phyloP scores from a whole-genome alignment of 2,888 invertebrate genomes.

The Drosophila limbata region DNA sequence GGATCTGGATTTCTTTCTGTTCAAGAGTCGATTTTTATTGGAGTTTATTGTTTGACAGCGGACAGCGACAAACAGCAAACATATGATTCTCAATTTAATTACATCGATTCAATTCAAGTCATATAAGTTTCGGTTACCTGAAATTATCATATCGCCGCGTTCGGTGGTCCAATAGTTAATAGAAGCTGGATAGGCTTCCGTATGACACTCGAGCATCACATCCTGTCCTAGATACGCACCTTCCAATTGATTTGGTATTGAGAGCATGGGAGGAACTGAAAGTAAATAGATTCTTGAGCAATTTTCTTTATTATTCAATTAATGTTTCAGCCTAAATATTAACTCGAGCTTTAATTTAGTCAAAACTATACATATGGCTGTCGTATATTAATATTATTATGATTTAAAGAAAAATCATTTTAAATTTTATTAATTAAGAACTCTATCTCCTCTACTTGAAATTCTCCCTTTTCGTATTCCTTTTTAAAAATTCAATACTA shows the following conservation, averaged over 20 bases:
- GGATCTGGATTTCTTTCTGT: neutral
- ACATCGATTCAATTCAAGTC: constrained; percentile 5
- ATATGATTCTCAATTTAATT: neutral
- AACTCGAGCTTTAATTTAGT: neutral
- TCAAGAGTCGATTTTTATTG: constrained; percentile 14
- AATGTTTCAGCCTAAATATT: neutral
- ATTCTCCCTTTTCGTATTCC: too few species aligned
- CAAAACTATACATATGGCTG: neutral
- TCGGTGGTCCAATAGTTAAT: constrained; percentile 98
- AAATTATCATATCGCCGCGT: constrained; percentile 96
- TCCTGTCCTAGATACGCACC: constrained; percentile 95
- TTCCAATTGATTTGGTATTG: constrained; percentile 96
- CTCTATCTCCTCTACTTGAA: too few species aligned
- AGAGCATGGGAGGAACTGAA: constrained; percentile 96
- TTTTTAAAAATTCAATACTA: too few species aligned
- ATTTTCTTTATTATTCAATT: neutral
- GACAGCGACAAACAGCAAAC: neutral
- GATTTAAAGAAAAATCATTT: too few species aligned
- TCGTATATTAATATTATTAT: too few species aligned
- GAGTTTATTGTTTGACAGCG: constrained; percentile 9
- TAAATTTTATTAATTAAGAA: too few species aligned
- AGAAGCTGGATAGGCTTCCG: constrained; percentile 96
- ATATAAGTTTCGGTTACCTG: constrained; percentile 88
- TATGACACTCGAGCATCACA: constrained; percentile 94
- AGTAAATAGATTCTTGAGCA: neutral